phyloP scores from a whole-genome alignment of 2,888 invertebrate species.

The Smittia aterrima region DNA sequence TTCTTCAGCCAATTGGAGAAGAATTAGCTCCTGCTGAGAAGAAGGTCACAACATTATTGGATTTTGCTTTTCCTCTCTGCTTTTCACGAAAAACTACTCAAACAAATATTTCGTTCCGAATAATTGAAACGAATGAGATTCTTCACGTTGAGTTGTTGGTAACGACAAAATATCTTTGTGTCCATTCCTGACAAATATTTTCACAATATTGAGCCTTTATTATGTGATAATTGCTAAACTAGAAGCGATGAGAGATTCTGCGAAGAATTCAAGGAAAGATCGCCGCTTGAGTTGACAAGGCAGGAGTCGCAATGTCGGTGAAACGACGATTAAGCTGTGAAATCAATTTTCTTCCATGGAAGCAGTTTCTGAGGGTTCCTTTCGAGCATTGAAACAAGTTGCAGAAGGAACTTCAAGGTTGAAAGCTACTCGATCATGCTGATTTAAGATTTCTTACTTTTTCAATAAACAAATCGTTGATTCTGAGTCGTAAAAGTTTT shows the following conservation, averaged over 20 bases:
- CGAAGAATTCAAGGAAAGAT: conserved; percentile 35
- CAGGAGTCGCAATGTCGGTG: not conserved
- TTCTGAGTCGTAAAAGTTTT: too few relatives aligned
- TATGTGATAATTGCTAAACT: conserved; percentile 29
- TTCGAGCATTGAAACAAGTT: too few relatives aligned
- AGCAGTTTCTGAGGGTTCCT: conserved; percentile 23
- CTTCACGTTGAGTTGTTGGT: conserved; percentile 36
- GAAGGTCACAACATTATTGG: conserved; percentile 41
- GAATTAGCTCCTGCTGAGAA: conserved; percentile 26
- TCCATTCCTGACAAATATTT: conserved; percentile 28
- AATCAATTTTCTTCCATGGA: conserved; percentile 35
- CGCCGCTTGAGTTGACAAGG: not conserved
- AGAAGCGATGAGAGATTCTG: conserved; percentile 39
- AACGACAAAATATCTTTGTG: conserved; percentile 21
- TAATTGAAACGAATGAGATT: conserved; percentile 27
- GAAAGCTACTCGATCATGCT: too few relatives aligned
- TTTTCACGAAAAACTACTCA: conserved; percentile 24
- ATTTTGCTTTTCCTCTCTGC: conserved; percentile 2
- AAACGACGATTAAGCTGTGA: conserved; percentile 13
- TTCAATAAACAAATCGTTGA: too few relatives aligned
- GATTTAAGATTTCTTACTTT: too few relatives aligned
- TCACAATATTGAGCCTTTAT: conserved; percentile 41
- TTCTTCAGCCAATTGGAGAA: conserved; percentile 3
- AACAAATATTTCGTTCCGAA: not conserved
- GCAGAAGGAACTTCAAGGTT: not conserved